These are phyloP conservation scores for Icerya purchasi DNA, from an alignment of 2,888 invertebrate species.

Conservation along the genomic window DNA sequence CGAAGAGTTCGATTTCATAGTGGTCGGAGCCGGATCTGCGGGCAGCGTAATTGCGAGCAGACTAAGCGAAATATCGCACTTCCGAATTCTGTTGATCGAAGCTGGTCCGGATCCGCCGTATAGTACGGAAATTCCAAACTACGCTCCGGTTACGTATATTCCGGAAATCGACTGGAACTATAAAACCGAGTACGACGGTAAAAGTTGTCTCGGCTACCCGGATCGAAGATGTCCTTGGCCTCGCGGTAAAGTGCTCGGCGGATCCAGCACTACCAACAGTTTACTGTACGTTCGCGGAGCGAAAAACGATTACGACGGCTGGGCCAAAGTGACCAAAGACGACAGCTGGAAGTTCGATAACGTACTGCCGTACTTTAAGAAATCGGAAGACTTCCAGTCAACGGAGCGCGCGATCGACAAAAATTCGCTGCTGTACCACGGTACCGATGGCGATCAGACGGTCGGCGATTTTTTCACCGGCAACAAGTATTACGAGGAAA, in stretches of 20 bases:
- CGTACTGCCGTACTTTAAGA: conserved; percentile 53
- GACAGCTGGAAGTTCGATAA: conserved; percentile 59
- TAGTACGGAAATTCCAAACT: too few species aligned
- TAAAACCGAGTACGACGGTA: too few species aligned
- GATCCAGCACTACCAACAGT: conserved; percentile 11
- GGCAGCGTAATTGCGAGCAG: too few species aligned
- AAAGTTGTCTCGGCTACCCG: too few species aligned
- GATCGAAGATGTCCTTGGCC: too few species aligned
- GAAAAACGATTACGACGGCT: conserved; percentile 4
- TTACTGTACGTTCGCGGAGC: conserved; percentile 12
- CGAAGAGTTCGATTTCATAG: too few species aligned
- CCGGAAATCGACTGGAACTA: too few species aligned
- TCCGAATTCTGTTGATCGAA: too few species aligned
- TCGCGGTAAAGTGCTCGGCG: conserved; percentile 10
- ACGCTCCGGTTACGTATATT: too few species aligned
- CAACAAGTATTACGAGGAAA: conserved; percentile 44
- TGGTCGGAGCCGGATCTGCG: too few species aligned
- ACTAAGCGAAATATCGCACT: too few species aligned
- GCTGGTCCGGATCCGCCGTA: too few species aligned
- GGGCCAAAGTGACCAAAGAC: not conserved
- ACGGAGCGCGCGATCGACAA: conserved; percentile 40
- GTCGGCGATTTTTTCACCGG: conserved; percentile 53
- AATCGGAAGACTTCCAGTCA: conserved; percentile 60
- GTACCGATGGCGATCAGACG: conserved; percentile 45
- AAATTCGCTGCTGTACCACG: conserved; percentile 39